Evolutionary conservation across 2,888 invertebrate genomes (phyloP).

Genomic region (Drosophila multiciliata): DNA sequence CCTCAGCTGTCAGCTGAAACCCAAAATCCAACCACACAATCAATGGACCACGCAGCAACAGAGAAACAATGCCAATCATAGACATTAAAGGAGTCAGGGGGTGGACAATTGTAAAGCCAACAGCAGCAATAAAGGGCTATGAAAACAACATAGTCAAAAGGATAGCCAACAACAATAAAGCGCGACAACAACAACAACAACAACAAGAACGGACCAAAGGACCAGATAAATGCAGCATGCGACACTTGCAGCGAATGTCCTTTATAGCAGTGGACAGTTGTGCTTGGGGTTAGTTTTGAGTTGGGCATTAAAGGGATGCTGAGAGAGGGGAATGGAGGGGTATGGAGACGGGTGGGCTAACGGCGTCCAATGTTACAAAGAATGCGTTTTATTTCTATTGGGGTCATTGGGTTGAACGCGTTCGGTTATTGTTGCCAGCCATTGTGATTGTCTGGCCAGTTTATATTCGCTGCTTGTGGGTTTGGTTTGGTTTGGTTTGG

Average conservation of each 20-base stretch:
- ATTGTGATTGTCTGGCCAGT: conserved; percentile 39
- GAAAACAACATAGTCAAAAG: conserved; percentile 68
- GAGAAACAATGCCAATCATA: conserved; percentile 33
- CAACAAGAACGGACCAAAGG: conserved; percentile 26
- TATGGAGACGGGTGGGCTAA: neutral
- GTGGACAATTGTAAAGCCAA: conserved; percentile 11
- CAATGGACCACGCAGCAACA: conserved; percentile 41
- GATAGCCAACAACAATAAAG: conserved; percentile 70
- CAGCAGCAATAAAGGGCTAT: conserved; percentile 56
- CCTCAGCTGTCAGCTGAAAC: conserved; percentile 27
- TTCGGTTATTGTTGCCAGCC: conserved; percentile 61
- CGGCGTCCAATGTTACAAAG: conserved; percentile 50
- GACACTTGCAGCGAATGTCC: conserved; percentile 75
- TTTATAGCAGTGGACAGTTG: conserved; percentile 45
- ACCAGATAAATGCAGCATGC: conserved; percentile 63
- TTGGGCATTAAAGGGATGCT: neutral
- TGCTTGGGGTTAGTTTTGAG: conserved; percentile 35
- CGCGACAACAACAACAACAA: conserved; percentile 40
- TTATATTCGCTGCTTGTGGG: conserved; percentile 1
- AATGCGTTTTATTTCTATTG: conserved; percentile 76
- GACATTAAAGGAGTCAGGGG: conserved; percentile 16
- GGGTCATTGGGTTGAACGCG: conserved; percentile 71
- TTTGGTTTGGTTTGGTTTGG: neutral
- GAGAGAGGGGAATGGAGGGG: neutral
- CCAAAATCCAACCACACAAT: conserved; percentile 60